Evolutionary conservation across 2,113 vertebrate species (phyloP), one percentile per base, ranked within the genome.

Genomic region (Silurus glanis): DNA sequence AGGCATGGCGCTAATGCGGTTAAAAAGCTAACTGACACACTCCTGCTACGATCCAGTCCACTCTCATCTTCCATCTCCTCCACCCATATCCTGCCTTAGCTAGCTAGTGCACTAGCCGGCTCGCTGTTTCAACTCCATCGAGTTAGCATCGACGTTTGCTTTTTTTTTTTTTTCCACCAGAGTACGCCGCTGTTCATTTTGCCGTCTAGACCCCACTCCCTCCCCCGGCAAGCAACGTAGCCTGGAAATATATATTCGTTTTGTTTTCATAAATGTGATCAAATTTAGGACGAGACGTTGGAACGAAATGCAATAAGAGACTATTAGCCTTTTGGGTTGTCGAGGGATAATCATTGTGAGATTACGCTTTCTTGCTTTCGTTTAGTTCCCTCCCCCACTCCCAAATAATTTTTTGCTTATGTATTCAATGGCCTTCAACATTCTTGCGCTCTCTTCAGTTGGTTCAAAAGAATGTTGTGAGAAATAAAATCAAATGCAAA

Each of bases 221-320:
- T 37, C 37, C 37, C 37, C 37, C 37, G 37, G 37, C 37, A 37
- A 91, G 91, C 91, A 92, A 89, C 86, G 92, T 93, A 86, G 91
- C 92, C 59, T 87, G 74, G 90, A 91, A 93, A 90, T 93, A 94
- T 94, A 94, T 91, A 94, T 85, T 85, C 85, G 61, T 90, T 86
- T 85, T 84, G 91, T 79, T 91, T 93, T 95, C 93, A 93, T 92
- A 94, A 93, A 93, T 87, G 90, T 94, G 92, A 95, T 95, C 91
- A 91, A 92, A 95, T 96, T 96, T 94, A 94, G 94, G 93, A 93
- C 89, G 91, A 93, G 92, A 92, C 86, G 86, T 90, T 91, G 91
- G 93, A 93, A 90, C 89, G 92, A 93, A 94, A 95, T 94, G 92
- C 91, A 95, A 95, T 96, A 95, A 94, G 81, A 90, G 90, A 93